Evolutionary conservation across 2,113 vertebrate species (phyloP).

Genomic region (Sphaerodactylus townsendi): DNA sequence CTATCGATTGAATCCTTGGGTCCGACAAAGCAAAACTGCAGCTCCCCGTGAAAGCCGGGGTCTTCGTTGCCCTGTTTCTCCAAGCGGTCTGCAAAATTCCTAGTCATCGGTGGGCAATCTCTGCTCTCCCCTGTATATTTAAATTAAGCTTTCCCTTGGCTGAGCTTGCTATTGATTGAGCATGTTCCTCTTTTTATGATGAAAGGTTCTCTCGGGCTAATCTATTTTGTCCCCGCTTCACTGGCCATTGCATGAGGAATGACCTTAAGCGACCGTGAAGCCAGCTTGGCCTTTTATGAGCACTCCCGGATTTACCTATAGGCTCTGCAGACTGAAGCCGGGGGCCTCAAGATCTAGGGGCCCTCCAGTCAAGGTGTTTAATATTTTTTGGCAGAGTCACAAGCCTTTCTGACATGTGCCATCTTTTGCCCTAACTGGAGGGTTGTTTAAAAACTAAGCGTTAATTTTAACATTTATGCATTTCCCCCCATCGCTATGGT

Average conservation of each 20-base stretch:
- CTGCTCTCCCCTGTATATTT: conserved; percentile 7
- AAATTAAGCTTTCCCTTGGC: not conserved
- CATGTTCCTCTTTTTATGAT: not conserved
- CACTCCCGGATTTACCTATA: no score
- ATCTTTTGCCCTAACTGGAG: no score
- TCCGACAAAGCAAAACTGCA: no score
- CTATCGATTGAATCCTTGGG: not conserved
- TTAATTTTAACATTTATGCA: no score
- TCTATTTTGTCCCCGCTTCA: conserved; percentile 7
- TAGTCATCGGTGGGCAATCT: not conserved
- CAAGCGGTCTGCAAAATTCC: not conserved
- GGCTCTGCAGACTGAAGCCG: no score
- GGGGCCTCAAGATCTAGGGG: no score
- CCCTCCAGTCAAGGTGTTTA: no score
- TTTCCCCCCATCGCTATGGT: no score
- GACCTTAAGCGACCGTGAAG: conserved; percentile 41
- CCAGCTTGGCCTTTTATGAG: not conserved
- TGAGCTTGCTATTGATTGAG: not conserved
- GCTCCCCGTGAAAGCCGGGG: not conserved
- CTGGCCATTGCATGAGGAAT: not conserved
- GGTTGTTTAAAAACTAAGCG: no score
- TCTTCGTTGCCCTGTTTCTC: not conserved
- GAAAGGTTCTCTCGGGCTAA: not conserved
- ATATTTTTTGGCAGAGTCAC: no score
- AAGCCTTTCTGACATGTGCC: no score